A percentile compares a stretch with the other conserved stretches of the same genome.
Evolutionary conservation across 2,113 vertebrate species (phyloP).

Genomic region (Nycticryphes semicollaris): DNA sequence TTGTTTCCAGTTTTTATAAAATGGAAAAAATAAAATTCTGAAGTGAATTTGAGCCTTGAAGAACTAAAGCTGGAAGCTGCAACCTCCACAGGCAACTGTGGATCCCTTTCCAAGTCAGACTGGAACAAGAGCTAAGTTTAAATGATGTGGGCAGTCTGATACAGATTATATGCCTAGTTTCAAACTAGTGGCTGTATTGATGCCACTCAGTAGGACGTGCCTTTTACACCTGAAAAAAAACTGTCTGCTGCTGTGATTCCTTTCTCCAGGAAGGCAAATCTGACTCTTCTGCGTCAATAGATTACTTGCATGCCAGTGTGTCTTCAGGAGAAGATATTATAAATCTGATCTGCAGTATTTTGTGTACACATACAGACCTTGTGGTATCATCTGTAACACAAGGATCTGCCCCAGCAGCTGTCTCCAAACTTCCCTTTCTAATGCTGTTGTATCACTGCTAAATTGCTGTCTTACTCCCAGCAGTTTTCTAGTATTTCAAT

Average conservation of each 20-base stretch:
- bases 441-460: not conserved
- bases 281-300: not conserved
- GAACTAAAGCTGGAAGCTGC: not conserved
- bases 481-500: not conserved
- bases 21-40: not conserved
- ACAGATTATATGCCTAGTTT: not conserved
- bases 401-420: not conserved
- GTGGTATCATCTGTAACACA: not conserved
- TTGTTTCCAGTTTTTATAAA: not conserved
- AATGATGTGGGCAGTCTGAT: not conserved
- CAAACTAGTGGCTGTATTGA: not conserved
- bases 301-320: not conserved
- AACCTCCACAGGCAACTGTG: not conserved
- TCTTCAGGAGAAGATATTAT: not conserved
- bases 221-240: not conserved
- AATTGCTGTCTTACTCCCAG: not conserved
- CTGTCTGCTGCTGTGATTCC: not conserved
- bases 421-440: not conserved
- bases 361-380: fast-evolving
- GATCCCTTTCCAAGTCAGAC: not conserved
- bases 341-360: not conserved
- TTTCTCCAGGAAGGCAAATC: not conserved
- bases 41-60: not conserved
- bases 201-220: not conserved
- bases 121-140: not conserved